phyloP scores from a whole-genome alignment of 1,140 invertebrate genomes.

The Leptoteleia sp. region DNA sequence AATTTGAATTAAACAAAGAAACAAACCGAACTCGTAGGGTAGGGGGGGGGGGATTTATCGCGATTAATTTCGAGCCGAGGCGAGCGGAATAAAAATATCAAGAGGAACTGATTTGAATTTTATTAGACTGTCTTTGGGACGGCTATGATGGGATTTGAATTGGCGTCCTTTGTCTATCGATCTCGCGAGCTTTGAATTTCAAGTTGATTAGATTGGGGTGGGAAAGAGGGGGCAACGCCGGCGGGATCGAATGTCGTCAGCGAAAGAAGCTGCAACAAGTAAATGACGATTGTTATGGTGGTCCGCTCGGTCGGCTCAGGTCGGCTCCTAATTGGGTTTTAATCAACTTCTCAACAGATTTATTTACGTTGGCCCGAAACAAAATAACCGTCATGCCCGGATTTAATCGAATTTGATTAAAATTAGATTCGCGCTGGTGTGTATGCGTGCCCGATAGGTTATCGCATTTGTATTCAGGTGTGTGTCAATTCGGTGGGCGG shows the following conservation, averaged over 20 bases:
- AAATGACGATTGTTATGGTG: constrained; percentile 9
- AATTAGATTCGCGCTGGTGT: background rate
- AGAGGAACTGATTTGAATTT: constrained; percentile 37
- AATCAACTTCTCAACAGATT: constrained; percentile 8
- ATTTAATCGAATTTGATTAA: constrained; percentile 20
- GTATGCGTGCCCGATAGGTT: background rate
- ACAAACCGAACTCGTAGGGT: constrained; percentile 11
- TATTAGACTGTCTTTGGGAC: constrained; percentile 19
- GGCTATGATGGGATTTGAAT: constrained; percentile 5
- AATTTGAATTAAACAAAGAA: constrained; percentile 21
- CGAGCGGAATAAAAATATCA: constrained; percentile 30
- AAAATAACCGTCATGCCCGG: constrained; percentile 5
- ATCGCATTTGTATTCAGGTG: constrained; percentile 9
- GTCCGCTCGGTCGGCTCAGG: background rate
- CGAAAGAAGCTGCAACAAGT: constrained; percentile 26
- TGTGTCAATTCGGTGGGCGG: background rate
- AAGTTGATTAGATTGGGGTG: constrained; percentile 11
- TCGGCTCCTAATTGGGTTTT: constrained; percentile 15
- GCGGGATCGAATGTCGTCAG: constrained; percentile 1
- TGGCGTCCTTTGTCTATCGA: constrained; percentile 19
- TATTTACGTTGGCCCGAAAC: constrained; percentile 11
- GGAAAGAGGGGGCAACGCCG: too few species aligned
- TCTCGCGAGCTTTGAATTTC: constrained; percentile 25
- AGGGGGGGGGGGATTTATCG: constrained; percentile 15
- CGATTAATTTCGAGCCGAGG: constrained; percentile 12